Evolutionary conservation across 2,888 invertebrate genomes (phyloP), one percentile per base, ranked within the genome.

Genomic region (Lasioglossum vierecki): DNA sequence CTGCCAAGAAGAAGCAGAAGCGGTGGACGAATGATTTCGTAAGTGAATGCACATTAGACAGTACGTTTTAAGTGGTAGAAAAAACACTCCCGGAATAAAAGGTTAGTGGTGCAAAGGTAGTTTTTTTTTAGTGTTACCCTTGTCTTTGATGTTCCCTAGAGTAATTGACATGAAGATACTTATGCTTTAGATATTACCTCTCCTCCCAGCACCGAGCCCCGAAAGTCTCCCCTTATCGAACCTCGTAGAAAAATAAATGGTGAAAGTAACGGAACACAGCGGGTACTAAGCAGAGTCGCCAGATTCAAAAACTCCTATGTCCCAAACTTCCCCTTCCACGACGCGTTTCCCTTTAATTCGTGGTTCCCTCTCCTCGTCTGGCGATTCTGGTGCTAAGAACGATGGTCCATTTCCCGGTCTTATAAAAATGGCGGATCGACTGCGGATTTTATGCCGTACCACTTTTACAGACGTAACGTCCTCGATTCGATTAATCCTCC

Each of bases 111-210:
- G 85, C 91, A 85, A 89, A 86, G 85, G 88, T 87, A 75, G 41
- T 63, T 68, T 35, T 84, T 35, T 84, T 68, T 84, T 74, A 79
- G 84, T 80, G 46, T 85, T 66, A 89, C 88, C 91, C 79, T 89
- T 85, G 91, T 84, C 89, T 85, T 91, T 91, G 93, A 96, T 97
- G 97, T 97, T 97, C 97, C 97, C 97, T 97, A 97, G 96, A 97
- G 96, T 97, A 97, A 97, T 97, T 97, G 97, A 97, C 97, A 97
- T 97, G 96, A 97, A 97, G 96, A 96, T 96, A 96, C 95, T 97
- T 96, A 96, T 96, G 96, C 95, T 96, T 90, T 89, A 87, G n/a
- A 81, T 81, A 76, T 85, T 85, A 57, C 70, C 86, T 86, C 80
- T 76, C 35, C 73, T 70, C 76, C 30, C 72, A 46, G 26, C 60